Conservation (phyloP, 2,113 vertebrate species). For the Alexandromys fortis region DNA sequence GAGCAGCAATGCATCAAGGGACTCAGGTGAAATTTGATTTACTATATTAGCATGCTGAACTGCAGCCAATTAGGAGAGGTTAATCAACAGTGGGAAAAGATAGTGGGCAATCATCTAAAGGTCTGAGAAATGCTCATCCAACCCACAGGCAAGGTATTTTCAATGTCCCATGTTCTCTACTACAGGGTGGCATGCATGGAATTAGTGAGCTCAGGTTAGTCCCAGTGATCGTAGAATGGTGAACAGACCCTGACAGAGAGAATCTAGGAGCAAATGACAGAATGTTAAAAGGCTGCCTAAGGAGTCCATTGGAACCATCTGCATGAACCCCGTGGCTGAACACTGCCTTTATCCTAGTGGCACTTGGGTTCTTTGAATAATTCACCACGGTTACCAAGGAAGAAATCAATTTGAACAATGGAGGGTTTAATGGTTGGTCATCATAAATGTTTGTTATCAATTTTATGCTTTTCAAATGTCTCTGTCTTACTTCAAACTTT, state of each 20-base stretch:
- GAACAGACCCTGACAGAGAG: not conserved
- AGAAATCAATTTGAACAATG: not conserved
- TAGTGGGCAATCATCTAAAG: not conserved
- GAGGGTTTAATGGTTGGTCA: not conserved
- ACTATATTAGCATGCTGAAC: conserved; percentile 17
- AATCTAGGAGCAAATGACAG: not conserved
- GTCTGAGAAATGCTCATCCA: not conserved
- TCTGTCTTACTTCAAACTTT: not conserved
- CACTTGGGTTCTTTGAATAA: not conserved
- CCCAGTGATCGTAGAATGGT: not conserved
- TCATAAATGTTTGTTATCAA: not conserved
- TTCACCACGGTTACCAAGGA: not conserved
- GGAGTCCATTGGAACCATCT: not conserved
- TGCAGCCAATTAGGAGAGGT: not conserved
- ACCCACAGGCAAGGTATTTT: not conserved
- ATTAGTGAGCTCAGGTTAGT: not conserved
- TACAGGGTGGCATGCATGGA: not conserved
- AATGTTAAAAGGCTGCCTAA: not conserved
- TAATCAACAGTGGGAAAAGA: not conserved
- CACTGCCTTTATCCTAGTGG: not conserved
- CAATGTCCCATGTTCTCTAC: not conserved
- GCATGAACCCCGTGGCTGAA: not conserved
- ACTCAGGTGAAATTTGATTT: not conserved
- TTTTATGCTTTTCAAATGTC: not conserved
- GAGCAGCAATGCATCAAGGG: not conserved